A percentile compares a stretch with the other conserved stretches of the same genome.
These are phyloP conservation scores for Hyperopisus bebe DNA, from an alignment of 2,113 vertebrate species.

Conservation along the genomic window DNA sequence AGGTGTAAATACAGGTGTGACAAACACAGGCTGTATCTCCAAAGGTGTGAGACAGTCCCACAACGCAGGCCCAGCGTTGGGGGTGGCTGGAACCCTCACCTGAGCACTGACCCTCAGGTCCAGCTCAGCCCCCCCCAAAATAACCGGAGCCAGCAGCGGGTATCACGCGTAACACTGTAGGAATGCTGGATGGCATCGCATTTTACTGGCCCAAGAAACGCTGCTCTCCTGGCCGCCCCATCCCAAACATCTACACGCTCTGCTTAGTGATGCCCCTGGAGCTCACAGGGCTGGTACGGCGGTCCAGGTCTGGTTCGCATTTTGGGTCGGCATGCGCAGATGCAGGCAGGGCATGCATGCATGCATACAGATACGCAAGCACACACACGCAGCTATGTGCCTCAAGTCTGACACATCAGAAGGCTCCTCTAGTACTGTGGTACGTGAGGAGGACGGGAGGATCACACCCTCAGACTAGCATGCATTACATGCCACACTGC, in stretches of 20 bases:
- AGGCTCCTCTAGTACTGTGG: background rate
- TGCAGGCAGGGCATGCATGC: background rate
- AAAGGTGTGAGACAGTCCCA: constrained; percentile 2
- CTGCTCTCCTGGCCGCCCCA: constrained; percentile 32
- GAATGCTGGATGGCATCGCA: constrained; percentile 60
- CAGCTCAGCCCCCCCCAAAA: constrained; percentile 52
- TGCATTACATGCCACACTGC: background rate
- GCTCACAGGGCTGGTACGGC: background rate
- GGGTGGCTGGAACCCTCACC: constrained; percentile 35
- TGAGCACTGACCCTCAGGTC: constrained; percentile 52
- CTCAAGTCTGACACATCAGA: background rate
- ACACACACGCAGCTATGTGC: background rate
- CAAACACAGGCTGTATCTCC: background rate
- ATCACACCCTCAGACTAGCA: background rate
- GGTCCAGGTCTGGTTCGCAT: constrained; percentile 46
- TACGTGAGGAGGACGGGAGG: background rate
- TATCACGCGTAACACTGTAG: constrained; percentile 61
- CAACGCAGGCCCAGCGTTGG: constrained; percentile 4
- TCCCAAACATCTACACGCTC: constrained; percentile 22
- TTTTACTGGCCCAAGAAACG: constrained; percentile 37
- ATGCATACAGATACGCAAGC: background rate
- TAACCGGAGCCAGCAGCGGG: constrained; percentile 48
- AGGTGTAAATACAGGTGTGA: constrained; percentile 7
- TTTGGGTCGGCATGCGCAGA: constrained; percentile 37
- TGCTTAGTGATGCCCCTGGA: background rate